Percentiles rank a stretch among this genome's conserved stretches.
These are phyloP conservation scores for Drosophila koepferae DNA, from an alignment of 2,888 invertebrate genomes.

Conservation along the genomic window DNA sequence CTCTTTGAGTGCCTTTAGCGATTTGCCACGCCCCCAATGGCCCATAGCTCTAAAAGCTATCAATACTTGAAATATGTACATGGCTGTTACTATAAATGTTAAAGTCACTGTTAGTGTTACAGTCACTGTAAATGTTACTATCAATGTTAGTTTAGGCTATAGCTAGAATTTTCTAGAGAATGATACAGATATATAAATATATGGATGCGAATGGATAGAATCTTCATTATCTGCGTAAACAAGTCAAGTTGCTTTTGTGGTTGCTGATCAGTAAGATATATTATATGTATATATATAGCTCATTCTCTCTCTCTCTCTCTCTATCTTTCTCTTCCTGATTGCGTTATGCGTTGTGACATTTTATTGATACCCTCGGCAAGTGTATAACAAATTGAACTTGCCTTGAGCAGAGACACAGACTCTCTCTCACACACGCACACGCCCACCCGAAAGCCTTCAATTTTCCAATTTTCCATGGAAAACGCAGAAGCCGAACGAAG, in stretches of 20 bases:
- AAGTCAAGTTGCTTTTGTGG: neutral
- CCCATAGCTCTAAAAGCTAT: too few relatives aligned
- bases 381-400: slow-evolving; percentile 19
- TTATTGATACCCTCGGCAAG: slow-evolving; percentile 7
- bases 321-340: neutral
- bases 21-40: too few relatives aligned
- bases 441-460: slow-evolving; percentile 43
- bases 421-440: neutral
- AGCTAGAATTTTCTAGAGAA: too few relatives aligned
- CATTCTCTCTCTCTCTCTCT: neutral
- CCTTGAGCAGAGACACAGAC: slow-evolving; percentile 17
- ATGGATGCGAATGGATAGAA: neutral
- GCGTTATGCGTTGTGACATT: neutral
- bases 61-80: too few relatives aligned
- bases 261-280: neutral
- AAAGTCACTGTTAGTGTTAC: neutral
- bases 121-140: neutral
- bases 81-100: neutral
- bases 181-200: neutral
- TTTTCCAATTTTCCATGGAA: slow-evolving; percentile 52
- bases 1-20: too few relatives aligned
- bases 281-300: neutral
- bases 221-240: neutral
- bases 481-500: neutral
- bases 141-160: too few relatives aligned